Base-by-base conservation (phyloP, 2,797 vertebrate genomes). In the Bucorvus abyssinicus region DNA sequence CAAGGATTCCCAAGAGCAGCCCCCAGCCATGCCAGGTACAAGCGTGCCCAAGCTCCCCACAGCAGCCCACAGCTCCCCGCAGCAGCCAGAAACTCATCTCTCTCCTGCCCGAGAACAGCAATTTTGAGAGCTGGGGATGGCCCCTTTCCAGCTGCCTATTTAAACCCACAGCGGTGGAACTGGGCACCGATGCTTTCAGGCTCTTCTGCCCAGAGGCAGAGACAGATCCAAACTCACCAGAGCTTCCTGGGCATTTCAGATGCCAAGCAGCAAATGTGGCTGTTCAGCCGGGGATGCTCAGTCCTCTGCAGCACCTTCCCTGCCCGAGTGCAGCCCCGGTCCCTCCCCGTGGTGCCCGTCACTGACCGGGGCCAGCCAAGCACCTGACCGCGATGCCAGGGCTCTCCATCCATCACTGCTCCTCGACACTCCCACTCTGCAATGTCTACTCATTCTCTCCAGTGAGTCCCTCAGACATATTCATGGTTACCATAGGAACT, bases 401-500 rank as follows among this genome's bases (percentile, higher is more conserved):
- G 52, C 78, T 87, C 9, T 60, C 76, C 61, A 55, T 55, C 96
- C 38, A 52, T 36, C 91, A 19, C 71, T 76, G 76, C 96, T 70
- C 95, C 88, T 65, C 57, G 7, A 22, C 49, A 47, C 64, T 93
- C 86, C 90, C 95, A 47, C 94, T 91, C 95, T 1, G 71, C 89
- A 61, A 71, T 2, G 40, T 74, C 90, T 16, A 6, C 84, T 90
- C 76, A 3, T 40, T 65, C 97, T 92, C 96, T 56, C 30, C 77
- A 27, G 95, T 38, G 67, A 95, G 97, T 96, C 95, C 96, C 87
- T 87, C 89, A 89, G 93, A 94, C 90, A 90, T 71, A 84, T 56
- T 65, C 91, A 4, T 12, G 55, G 96, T 98, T 97, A 93, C 97
- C 98, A 98, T 98, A 96, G 98, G 96, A 98, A 98, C 98, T 57